Conservation (phyloP, 2,888 invertebrate species). For the Trachelus stipa region DNA sequence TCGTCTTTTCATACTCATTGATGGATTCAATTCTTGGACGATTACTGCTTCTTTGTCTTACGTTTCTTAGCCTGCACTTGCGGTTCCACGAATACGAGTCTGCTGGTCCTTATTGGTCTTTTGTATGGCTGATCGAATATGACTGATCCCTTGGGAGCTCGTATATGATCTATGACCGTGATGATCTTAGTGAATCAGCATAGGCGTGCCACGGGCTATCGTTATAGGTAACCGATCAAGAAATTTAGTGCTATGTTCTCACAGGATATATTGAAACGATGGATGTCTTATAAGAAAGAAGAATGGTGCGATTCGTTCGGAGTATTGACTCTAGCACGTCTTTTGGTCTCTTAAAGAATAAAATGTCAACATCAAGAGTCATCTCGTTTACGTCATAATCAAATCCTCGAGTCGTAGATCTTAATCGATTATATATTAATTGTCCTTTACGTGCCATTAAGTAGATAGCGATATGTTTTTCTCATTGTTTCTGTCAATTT, state of each 20-base stretch:
- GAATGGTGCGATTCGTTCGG: background rate
- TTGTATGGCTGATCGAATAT: background rate
- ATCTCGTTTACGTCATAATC: conserved; percentile 21
- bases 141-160: background rate
- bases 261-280: background rate
- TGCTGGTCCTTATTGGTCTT: background rate
- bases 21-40: background rate
- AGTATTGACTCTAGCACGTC: background rate
- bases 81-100: background rate
- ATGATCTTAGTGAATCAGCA: background rate
- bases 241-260: background rate
- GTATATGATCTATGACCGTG: background rate
- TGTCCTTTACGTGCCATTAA: conserved; percentile 19
- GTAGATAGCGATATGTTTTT: conserved; percentile 11
- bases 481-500: background rate
- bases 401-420: conserved; percentile 24
- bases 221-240: background rate
- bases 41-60: background rate
- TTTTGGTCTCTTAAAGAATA: background rate
- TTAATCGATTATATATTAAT: conserved; percentile 4
- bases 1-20: background rate
- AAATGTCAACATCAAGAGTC: background rate
- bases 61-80: background rate
- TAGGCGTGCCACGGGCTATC: background rate
- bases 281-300: background rate